Conservation (phyloP, 2,888 invertebrate genomes). For the Phaonia tiefii region DNA sequence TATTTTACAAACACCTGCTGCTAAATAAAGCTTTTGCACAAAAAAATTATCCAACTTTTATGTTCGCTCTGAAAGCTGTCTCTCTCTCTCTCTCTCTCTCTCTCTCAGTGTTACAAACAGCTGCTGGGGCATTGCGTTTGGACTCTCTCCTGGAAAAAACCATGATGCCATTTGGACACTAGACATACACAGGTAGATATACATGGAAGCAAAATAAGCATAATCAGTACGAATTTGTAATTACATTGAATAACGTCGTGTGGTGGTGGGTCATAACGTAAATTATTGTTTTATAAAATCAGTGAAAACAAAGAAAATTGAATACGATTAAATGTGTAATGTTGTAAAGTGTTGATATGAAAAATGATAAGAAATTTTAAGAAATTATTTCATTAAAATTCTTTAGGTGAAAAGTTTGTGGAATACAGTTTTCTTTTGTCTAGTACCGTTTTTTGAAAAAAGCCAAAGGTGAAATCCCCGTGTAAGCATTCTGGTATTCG, state of each 20-base stretch:
- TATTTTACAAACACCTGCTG: conserved; percentile 60
- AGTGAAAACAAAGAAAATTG: conserved; percentile 47
- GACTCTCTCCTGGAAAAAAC: conserved; percentile 71
- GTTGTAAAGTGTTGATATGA: background rate
- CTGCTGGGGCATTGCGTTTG: conserved; percentile 47
- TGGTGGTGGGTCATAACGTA: conserved; percentile 56
- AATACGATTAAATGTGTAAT: conserved; percentile 27
- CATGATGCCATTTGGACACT: conserved; percentile 57
- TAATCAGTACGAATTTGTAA: conserved; percentile 73
- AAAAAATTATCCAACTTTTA: background rate
- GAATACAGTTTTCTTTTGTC: background rate
- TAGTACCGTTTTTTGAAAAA: conserved; percentile 31
- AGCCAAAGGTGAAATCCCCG: conserved; percentile 66
- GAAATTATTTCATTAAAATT: too few species aligned
- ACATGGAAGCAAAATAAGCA: conserved; percentile 54
- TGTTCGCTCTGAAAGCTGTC: conserved; percentile 40
- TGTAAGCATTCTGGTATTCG: conserved; percentile 12
- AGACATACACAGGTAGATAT: conserved; percentile 65
- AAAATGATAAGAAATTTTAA: conserved; percentile 30
- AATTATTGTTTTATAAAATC: conserved; percentile 6
- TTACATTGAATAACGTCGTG: conserved; percentile 73
- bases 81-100: conserved; percentile 26
- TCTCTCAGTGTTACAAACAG: conserved; percentile 41
- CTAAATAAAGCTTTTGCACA: conserved; percentile 44
- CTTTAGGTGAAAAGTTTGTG: too few species aligned